Percentiles rank a stretch among this genome's conserved stretches.
Evolutionary conservation across 2,888 invertebrate species (phyloP).

Genomic region (Hirtodrosophila confusa): DNA sequence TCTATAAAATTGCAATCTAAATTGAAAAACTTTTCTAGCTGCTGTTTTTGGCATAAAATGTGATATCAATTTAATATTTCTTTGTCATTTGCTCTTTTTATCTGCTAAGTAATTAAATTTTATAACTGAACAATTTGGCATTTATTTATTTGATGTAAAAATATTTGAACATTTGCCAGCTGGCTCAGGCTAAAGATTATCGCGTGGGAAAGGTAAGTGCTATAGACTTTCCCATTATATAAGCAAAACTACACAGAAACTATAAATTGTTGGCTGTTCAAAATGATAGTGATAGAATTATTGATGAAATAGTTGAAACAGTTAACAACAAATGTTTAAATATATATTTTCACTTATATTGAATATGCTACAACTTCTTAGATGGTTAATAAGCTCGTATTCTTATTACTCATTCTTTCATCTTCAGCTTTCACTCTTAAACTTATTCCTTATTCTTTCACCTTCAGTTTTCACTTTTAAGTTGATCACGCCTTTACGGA

Average conservation of each 20-base stretch:
- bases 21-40: conserved; percentile 40
- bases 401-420: no score
- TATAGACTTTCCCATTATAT: conserved; percentile 15
- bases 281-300: background rate
- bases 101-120: conserved; percentile 49
- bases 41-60: conserved; percentile 5
- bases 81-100: background rate
- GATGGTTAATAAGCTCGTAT: no score
- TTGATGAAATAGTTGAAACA: no score
- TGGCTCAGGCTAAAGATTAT: conserved; percentile 27
- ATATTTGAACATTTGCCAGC: conserved; percentile 63
- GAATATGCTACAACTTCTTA: no score
- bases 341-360: no score
- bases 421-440: background rate
- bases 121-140: conserved; percentile 31
- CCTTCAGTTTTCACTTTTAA: conserved; percentile 1
- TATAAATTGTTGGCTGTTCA: background rate
- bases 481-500: conserved; percentile 5
- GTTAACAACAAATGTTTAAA: no score
- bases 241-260: background rate
- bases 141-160: conserved; percentile 21
- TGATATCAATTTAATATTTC: background rate
- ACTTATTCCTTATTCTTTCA: no score
- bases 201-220: conserved; percentile 68
- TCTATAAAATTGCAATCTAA: conserved; percentile 24